Evolutionary conservation across 2,888 invertebrate genomes (phyloP), one percentile per base, ranked within the genome.

Genomic region (Gisinianus flammeolus): DNA sequence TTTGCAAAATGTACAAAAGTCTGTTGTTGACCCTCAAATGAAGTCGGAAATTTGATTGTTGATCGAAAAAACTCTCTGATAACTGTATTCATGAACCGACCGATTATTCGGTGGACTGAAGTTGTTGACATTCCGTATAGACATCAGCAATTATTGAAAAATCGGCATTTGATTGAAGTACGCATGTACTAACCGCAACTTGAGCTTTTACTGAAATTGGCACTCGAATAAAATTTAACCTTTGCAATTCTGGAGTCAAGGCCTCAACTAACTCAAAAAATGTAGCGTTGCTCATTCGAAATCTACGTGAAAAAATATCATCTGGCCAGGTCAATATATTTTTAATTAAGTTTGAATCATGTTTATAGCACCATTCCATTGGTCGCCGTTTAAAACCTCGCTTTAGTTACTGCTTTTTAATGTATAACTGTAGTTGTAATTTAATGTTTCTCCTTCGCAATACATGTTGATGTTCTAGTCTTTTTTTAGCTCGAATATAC

Each of bases 121-220:
- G 62, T 77, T 16, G n/a, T 28, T n/a, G 72, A 62, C 12, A 77
- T 66, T n/a, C 72, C 77, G 24, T 76, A 68, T 30, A 77, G 33
- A 66, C 6, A 62, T 77, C 72, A n/a, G 72, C 77, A 12, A 77
- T 35, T 30, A 58, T 72, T 1, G 24, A 19, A 31, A 26, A 33
- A 70, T 70, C 70, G 68, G 69, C 69, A 30, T 35, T 35, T 8
- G 58, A 58, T 64, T 77, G 70, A 5, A 70, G 62, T 30, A 77
- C 16, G 62, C 62, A 69, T 26, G 70, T 24, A 24, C 69, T 28
- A 6, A 70, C 64, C 28, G 77, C 70, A n/a, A 77, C 70, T 70
- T 54, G 30, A 33, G 28, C 54, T 33, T 70, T 19, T 4, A 69
- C 30, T 2, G 70, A 56, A 30, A 70, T 56, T 24, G 67, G 1